Conservation (phyloP, 2,797 vertebrate genomes). For the Spheniscus humboldti region DNA sequence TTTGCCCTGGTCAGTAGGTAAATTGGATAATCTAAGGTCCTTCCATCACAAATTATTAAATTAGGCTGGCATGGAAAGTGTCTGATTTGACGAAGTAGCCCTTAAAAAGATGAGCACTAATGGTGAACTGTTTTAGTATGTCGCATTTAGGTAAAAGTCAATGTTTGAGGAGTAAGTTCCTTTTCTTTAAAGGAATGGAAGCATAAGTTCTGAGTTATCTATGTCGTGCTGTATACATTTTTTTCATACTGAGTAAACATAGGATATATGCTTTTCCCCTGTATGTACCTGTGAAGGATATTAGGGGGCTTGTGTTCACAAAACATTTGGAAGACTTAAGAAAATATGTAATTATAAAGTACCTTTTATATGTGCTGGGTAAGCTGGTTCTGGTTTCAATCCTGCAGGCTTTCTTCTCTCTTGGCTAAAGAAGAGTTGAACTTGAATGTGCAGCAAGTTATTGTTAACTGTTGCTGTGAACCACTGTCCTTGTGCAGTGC, state of each 20-base stretch:
- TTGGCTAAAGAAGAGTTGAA: slow-evolving; percentile 83
- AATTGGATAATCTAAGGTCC: not conserved
- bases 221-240: not conserved
- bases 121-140: not conserved
- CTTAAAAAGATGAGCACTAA: not conserved
- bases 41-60: not conserved
- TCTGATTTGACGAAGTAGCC: not conserved
- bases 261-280: not conserved
- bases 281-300: not conserved
- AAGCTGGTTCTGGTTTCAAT: not conserved
- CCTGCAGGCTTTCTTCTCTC: slow-evolving; percentile 80
- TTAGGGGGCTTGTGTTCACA: not conserved
- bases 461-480: slow-evolving; percentile 89
- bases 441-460: slow-evolving; percentile 88
- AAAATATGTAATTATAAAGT: not conserved
- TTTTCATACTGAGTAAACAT: not conserved
- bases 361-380: not conserved
- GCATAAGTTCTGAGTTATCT: not conserved
- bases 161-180: not conserved
- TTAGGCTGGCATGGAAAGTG: not conserved
- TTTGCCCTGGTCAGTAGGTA: not conserved
- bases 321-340: not conserved
- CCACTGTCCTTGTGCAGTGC: slow-evolving; percentile 78
- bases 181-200: not conserved
- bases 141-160: not conserved